Evolutionary conservation across 2,113 vertebrate genomes (phyloP), one percentile per base, ranked within the genome.

Genomic region (Elgaria multicarinata): DNA sequence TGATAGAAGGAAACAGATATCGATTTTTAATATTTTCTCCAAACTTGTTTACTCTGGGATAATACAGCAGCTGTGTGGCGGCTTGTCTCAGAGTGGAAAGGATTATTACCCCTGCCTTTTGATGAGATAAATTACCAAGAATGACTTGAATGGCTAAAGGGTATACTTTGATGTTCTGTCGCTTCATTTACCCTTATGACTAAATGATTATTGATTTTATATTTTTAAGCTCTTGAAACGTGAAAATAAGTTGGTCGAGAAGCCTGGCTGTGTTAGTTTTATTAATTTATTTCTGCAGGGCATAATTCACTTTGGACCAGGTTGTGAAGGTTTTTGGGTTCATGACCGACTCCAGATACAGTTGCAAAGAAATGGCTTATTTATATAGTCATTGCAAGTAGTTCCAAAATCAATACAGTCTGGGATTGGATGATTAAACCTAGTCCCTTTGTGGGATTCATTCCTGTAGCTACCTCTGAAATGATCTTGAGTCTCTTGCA

Each of bases 131-230:
- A 98, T 98, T 98, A 97, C 97, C 97, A 93, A 92, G 95, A 97
- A 97, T 96, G 96, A 97, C 97, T 97, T 97, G 96, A 98, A 97
- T 98, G 96, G 97, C 98, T 98, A 97, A 98, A 97, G 97, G 97
- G 97, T 97, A 98, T 94, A 97, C 97, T 98, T 97, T 98, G 97
- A 98, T 98, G 97, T 98, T 97, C 98, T 97, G 97, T 97, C 94
- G 96, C 97, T 98, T 98, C 97, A 98, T 98, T 98, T 98, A 97
- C 97, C 97, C 97, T 98, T 97, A 98, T 98, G 97, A 98, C 98
- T 98, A 98, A 99, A 99, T 98, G 97, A 98, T 98, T 98, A 98
- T 98, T 98, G 98, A 98, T 99, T 99, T 98, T 97, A 97, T 97
- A 98, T 98, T 98, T 98, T 97, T 98, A 97, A 97, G 94, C 97